A percentile compares a stretch with the other conserved stretches of the same genome.
phyloP scores from a whole-genome alignment of 2,113 vertebrate genomes.

The Gobio gobio region DNA sequence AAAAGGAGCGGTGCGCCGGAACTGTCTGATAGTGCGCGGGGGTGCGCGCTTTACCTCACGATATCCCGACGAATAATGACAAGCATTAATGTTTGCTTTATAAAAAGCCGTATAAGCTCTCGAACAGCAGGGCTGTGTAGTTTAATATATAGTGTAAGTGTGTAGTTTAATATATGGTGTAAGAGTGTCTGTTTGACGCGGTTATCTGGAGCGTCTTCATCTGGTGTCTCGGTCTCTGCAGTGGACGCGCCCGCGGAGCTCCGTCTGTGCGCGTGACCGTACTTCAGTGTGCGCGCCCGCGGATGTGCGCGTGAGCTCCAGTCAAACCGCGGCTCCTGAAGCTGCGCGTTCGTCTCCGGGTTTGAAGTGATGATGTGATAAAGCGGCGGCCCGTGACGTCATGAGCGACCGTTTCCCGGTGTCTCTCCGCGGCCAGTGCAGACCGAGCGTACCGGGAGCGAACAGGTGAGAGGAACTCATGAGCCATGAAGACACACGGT shows the following conservation, averaged over 20 bases:
- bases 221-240: not conserved
- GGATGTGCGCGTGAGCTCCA: not conserved
- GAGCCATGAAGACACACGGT: not conserved
- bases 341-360: too few relatives aligned
- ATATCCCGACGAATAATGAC: not conserved
- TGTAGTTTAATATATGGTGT: too few relatives aligned
- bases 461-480: conserved; percentile 28
- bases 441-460: not conserved
- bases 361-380: too few relatives aligned
- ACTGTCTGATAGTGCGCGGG: conserved; percentile 68
- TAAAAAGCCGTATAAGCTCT: not conserved
- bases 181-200: not conserved
- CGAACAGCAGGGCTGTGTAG: too few relatives aligned
- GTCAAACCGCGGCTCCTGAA: not conserved
- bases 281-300: not conserved
- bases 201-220: not conserved
- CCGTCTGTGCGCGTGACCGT: not conserved
- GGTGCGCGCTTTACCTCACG: not conserved
- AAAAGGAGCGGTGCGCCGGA: conserved; percentile 63
- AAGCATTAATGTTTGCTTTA: too few relatives aligned
- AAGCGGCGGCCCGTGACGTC: not conserved
- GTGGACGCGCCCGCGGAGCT: conserved; percentile 1
- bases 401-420: not conserved
- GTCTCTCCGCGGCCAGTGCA: not conserved
- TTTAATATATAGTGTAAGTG: not conserved